Conservation (phyloP, 2,113 vertebrate species). For the Pluvialis apricaria region DNA sequence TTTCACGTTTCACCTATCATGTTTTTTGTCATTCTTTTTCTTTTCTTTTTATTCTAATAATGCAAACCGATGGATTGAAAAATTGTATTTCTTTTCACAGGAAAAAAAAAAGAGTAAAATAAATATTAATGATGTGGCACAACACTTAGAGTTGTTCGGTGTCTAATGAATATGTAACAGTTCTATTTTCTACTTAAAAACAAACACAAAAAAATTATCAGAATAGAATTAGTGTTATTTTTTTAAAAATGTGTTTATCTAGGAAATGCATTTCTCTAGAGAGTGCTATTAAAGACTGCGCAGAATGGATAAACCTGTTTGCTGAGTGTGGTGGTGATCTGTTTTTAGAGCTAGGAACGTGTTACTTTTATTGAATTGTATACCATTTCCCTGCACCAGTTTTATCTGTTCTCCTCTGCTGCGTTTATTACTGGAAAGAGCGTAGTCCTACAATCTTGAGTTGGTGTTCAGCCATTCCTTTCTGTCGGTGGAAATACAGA, state of each 20-base stretch:
- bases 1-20: neutral
- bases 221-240: neutral
- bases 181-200: slow-evolving; percentile 12
- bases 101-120: neutral
- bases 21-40: neutral
- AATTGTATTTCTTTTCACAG: neutral
- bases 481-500: neutral
- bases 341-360: neutral
- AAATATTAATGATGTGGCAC: slow-evolving; percentile 23
- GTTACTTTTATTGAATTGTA: neutral
- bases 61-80: neutral
- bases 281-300: neutral
- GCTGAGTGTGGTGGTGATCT: neutral
- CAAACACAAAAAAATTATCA: neutral
- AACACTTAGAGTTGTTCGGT: neutral
- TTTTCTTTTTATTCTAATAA: neutral
- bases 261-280: neutral
- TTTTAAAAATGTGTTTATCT: neutral
- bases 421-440: neutral
- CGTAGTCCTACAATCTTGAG: accelerated
- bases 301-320: neutral
- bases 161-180: slow-evolving; percentile 24
- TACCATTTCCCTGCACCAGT: neutral
- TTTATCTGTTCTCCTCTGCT: neutral
- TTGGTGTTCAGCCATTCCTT: neutral